Evolutionary conservation across 2,888 invertebrate species (phyloP).

Genomic region (Standfussiana lucernea): DNA sequence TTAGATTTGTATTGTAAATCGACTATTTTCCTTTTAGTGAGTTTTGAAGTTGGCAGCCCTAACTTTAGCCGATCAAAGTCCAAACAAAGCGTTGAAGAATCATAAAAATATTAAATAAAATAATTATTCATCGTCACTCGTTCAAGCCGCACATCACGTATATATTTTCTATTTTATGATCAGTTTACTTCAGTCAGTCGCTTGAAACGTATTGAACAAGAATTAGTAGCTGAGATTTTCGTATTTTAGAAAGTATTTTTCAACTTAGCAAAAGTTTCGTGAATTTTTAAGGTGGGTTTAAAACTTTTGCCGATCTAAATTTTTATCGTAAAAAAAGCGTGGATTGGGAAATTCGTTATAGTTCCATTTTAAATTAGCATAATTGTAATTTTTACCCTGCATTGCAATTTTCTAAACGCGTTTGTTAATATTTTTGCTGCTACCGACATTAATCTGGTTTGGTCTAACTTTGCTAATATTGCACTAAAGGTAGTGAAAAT

Average conservation of each 20-base stretch:
- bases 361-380: neutral
- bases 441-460: conserved; percentile 13
- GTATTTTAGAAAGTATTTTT: conserved; percentile 53
- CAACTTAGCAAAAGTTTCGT: conserved; percentile 39
- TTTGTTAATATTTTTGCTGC: conserved; percentile 8
- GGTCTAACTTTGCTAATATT: neutral
- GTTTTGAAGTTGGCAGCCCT: conserved; percentile 18
- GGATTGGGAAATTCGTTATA: conserved; percentile 14
- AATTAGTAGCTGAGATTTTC: conserved; percentile 10
- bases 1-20: neutral
- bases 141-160: conserved; percentile 31
- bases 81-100: conserved; percentile 63
- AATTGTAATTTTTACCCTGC: conserved; percentile 9
- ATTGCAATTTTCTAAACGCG: conserved; percentile 11
- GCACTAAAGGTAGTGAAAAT: neutral
- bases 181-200: conserved; percentile 52
- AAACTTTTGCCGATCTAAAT: neutral
- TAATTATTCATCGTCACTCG: conserved; percentile 45
- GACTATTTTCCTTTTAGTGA: conserved; percentile 10
- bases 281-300: conserved; percentile 46
- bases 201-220: conserved; percentile 48
- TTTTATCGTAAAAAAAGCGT: neutral
- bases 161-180: conserved; percentile 44
- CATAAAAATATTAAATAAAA: conserved; percentile 39
- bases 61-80: conserved; percentile 59